Evolutionary conservation across 2,113 vertebrate genomes (phyloP).

Genomic region (Junco hyemalis): DNA sequence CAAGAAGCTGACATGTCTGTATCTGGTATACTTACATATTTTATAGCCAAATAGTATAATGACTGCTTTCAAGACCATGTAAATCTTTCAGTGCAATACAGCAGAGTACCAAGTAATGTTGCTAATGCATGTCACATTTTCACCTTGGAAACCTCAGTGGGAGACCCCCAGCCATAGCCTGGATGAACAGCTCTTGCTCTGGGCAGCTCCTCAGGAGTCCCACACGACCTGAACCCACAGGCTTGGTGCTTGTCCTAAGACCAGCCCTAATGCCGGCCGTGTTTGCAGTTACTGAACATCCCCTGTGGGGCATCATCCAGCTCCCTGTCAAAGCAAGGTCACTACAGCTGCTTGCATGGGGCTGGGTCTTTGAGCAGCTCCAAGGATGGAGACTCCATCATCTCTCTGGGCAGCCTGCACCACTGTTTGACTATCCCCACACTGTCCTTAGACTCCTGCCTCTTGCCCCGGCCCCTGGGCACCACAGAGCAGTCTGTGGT

Average conservation of each 20-base stretch:
- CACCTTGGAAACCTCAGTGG: background rate
- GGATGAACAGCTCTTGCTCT: background rate
- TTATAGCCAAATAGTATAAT: background rate
- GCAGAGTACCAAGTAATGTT: background rate
- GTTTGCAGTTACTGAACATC: background rate
- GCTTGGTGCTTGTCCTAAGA: background rate
- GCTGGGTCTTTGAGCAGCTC: background rate
- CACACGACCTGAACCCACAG: background rate
- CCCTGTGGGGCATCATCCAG: rapidly evolving
- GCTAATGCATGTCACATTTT: background rate
- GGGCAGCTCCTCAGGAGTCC: background rate
- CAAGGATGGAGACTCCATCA: background rate
- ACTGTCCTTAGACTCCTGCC: no score
- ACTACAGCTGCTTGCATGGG: rapidly evolving
- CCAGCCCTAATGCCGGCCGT: background rate
- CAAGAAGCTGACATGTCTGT: background rate
- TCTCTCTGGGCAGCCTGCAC: background rate
- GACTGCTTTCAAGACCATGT: background rate
- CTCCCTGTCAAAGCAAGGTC: background rate
- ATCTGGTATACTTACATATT: background rate
- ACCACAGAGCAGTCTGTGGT: rapidly evolving
- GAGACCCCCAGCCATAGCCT: background rate
- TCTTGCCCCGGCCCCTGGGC: background rate
- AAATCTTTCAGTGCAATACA: background rate
- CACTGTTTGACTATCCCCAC: background rate